These are phyloP conservation scores for Panonychus citri DNA, from an alignment of 1,140 invertebrate genomes.

Conservation along the genomic window DNA sequence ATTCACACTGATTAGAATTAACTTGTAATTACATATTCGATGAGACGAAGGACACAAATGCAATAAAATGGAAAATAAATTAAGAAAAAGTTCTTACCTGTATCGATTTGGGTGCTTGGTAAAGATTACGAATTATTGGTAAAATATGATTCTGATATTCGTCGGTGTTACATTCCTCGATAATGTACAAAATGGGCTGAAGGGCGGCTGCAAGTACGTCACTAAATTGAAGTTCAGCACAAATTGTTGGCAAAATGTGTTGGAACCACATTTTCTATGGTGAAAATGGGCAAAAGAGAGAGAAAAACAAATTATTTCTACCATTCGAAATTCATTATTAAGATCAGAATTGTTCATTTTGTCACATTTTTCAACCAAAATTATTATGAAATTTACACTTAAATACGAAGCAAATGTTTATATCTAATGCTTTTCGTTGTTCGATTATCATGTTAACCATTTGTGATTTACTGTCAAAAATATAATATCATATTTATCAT, in stretches of 20 bases:
- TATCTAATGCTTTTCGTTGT: too few species aligned
- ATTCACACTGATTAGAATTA: too few species aligned
- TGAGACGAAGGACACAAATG: not conserved
- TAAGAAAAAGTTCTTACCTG: constrained; percentile 14
- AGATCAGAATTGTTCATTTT: too few species aligned
- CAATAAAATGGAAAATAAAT: constrained; percentile 3
- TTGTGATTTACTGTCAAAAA: too few species aligned
- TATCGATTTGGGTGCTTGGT: constrained; percentile 58
- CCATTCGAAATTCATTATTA: too few species aligned
- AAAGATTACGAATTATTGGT: constrained; percentile 50
- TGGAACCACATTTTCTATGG: constrained; percentile 95
- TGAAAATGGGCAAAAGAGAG: constrained; percentile 10
- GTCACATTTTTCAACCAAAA: too few species aligned
- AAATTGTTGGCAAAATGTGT: constrained; percentile 70
- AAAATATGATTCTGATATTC: constrained; percentile 64
- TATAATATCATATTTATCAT: too few species aligned
- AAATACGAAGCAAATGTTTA: too few species aligned
- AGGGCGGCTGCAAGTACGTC: constrained; percentile 69
- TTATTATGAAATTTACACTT: too few species aligned
- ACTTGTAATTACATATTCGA: not conserved
- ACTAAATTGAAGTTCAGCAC: constrained; percentile 53
- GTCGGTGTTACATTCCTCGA: constrained; percentile 51
- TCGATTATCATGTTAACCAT: too few species aligned
- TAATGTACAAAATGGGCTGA: constrained; percentile 61
- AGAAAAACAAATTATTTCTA: not conserved